Evolutionary conservation across 2,888 invertebrate genomes (phyloP), one percentile per base, ranked within the genome.

Genomic region (Hydrotaea diabolus): DNA sequence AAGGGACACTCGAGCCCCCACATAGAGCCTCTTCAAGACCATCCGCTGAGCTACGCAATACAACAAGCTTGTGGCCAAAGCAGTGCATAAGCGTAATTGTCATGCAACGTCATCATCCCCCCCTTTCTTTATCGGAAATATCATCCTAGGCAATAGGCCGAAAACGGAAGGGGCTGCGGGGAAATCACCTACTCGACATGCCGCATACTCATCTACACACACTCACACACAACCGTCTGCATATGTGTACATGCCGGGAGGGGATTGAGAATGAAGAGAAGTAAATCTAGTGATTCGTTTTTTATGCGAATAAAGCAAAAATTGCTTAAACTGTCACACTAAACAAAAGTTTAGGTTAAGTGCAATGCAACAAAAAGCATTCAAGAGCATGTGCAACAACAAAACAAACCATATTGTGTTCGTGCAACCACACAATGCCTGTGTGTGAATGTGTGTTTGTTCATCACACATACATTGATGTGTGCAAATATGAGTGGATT

Each of bases 271-370:
- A 55, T 72, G 26, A 74, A 77, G 11, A 39, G 46, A 84, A 84
- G 72, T 76, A 81, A 81, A 81, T 81, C 74, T 82, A 73, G 55
- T 82, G 79, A 85, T 82, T 78, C 79, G 84, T 80, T 88, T 89
- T 89, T 88, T 69, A 43, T 89, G 89, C 90, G 84, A 87, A 89
- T 88, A 85, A 87, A 88, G 89, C 90, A 89, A 87, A 62, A 88
- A 89, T 89, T 87, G 85, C 79, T 85, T 85, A 85, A 85, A 79
- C 82, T 84, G 86, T 82, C 86, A 85, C 77, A 83, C 86, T 84
- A 82, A 82, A 74, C 79, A 85, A 86, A 86, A 81, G 83, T 87
- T 85, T 86, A 86, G 85, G 82, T 86, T 84, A 86, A 87, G 86
- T 83, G 85, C 85, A 81, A 77, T 80, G 82, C 49, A 66, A 53